Percentiles rank a stretch among this genome's conserved stretches.
These are phyloP conservation scores for Phyllotis vaccarum DNA, from an alignment of 2,797 vertebrate species.

Conservation along the genomic window DNA sequence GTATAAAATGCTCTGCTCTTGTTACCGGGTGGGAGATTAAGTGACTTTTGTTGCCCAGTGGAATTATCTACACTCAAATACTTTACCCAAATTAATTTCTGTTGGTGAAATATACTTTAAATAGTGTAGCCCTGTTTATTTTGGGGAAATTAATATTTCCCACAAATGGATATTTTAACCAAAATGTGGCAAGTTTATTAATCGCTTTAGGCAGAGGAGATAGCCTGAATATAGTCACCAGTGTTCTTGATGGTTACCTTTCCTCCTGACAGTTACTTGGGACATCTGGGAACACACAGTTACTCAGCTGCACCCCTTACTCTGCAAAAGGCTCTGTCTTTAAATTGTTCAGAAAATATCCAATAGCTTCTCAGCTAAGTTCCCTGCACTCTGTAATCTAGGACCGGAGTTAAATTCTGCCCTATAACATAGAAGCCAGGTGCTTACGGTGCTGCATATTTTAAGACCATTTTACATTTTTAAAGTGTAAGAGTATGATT, in stretches of 20 bases:
- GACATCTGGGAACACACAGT: slow-evolving; percentile 56
- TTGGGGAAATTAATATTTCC: slow-evolving; percentile 71
- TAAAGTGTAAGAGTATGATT: slow-evolving; percentile 64
- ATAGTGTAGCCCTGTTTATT: slow-evolving; percentile 41
- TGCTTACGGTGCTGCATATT: slow-evolving; percentile 43
- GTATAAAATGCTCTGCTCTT: slow-evolving; percentile 81
- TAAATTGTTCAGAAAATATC: slow-evolving; percentile 27
- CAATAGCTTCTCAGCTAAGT: slow-evolving; percentile 53
- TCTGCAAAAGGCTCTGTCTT: slow-evolving; percentile 9
- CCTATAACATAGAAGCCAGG: neutral
- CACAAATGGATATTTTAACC: slow-evolving; percentile 67
- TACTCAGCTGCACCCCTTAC: slow-evolving; percentile 46
- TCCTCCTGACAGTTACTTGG: slow-evolving; percentile 54
- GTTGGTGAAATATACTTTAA: slow-evolving; percentile 69
- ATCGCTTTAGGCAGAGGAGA: slow-evolving; percentile 45
- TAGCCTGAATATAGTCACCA: slow-evolving; percentile 45
- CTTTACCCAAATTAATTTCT: slow-evolving; percentile 68
- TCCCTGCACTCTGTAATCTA: neutral
- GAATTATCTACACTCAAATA: slow-evolving; percentile 70
- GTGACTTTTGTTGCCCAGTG: slow-evolving; percentile 56
- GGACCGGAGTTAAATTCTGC: slow-evolving; percentile 9
- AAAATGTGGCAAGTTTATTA: slow-evolving; percentile 66
- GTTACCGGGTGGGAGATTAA: slow-evolving; percentile 78
- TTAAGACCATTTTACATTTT: slow-evolving; percentile 56
- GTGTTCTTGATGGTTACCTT: slow-evolving; percentile 58